A percentile compares a stretch with the other conserved stretches of the same genome.
Evolutionary conservation across 35 echinoderm and acorn worm genomes (phyloP).

Genomic region (Ophiothrix spiculata): DNA sequence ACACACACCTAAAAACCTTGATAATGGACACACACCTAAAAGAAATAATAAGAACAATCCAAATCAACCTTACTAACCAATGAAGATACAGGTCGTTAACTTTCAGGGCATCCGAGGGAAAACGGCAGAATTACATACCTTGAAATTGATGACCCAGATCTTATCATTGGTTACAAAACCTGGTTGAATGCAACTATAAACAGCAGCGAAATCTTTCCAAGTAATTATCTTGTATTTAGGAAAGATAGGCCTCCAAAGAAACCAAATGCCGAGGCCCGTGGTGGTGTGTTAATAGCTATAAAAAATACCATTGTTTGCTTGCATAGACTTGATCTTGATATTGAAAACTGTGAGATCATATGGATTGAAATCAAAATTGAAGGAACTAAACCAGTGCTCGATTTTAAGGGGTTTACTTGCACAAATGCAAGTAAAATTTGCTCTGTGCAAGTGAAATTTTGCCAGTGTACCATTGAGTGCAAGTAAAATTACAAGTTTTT

Average conservation of each 20-base stretch:
- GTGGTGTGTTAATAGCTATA: background rate
- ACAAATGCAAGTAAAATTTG: too few relatives aligned
- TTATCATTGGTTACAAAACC: conserved; percentile 18
- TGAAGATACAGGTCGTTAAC: conserved; percentile 10
- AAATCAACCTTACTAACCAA: background rate
- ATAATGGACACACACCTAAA: background rate
- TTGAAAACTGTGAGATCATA: background rate
- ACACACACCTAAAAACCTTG: background rate
- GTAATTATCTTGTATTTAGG: background rate
- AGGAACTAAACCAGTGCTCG: conserved; percentile 1
- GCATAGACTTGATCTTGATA: background rate
- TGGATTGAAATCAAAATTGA: conserved; percentile 9
- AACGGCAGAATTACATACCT: background rate
- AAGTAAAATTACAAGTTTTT: too few relatives aligned
- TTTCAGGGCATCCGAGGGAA: too few relatives aligned
- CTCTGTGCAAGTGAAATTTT: too few relatives aligned
- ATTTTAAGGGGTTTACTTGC: too few relatives aligned
- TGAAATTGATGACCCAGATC: conserved; percentile 31
- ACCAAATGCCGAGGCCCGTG: background rate
- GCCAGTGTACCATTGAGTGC: too few relatives aligned
- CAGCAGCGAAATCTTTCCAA: conserved; percentile 32
- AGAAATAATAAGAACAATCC: background rate
- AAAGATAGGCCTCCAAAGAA: background rate
- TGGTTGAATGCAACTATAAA: conserved; percentile 29
- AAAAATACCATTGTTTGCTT: background rate